Conservation (phyloP, 2,113 vertebrate genomes). For the Hyla sarda region DNA sequence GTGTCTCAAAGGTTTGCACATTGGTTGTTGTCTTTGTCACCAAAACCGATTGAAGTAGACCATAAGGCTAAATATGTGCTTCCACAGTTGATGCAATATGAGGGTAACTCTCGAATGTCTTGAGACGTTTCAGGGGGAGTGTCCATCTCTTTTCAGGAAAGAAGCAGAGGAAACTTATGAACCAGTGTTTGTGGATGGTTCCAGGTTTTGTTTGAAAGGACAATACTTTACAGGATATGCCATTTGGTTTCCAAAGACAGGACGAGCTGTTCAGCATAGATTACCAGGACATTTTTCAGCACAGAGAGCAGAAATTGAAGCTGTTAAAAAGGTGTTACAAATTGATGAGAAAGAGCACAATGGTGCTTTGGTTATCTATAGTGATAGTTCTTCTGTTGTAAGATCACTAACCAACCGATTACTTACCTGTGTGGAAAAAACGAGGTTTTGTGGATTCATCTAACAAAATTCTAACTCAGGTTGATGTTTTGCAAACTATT, state of each 20-base stretch:
- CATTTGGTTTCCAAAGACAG: background rate
- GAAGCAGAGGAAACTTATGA: background rate
- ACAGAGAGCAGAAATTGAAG: too few species aligned
- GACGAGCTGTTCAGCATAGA: background rate
- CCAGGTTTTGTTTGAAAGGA: background rate
- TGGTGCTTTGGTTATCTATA: background rate
- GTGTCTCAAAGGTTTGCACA: too few species aligned
- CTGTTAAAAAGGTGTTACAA: too few species aligned
- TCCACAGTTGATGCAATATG: background rate
- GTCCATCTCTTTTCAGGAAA: too few species aligned
- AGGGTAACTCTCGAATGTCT: background rate
- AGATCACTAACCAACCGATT: background rate
- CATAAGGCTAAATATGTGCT: background rate
- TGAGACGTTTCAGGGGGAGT: background rate
- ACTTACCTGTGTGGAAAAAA: background rate
- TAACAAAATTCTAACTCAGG: too few species aligned
- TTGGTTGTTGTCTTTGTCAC: background rate
- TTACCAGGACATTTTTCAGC: background rate
- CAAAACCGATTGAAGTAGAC: background rate
- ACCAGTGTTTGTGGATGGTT: background rate
- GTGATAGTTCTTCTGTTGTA: background rate
- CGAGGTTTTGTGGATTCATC: background rate
- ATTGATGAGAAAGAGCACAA: background rate
- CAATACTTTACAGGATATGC: too few species aligned
- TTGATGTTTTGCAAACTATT: too few species aligned